Evolutionary conservation across 2,888 invertebrate species (phyloP), one percentile per base, ranked within the genome.

Genomic region (Napeogenes sylphis): DNA sequence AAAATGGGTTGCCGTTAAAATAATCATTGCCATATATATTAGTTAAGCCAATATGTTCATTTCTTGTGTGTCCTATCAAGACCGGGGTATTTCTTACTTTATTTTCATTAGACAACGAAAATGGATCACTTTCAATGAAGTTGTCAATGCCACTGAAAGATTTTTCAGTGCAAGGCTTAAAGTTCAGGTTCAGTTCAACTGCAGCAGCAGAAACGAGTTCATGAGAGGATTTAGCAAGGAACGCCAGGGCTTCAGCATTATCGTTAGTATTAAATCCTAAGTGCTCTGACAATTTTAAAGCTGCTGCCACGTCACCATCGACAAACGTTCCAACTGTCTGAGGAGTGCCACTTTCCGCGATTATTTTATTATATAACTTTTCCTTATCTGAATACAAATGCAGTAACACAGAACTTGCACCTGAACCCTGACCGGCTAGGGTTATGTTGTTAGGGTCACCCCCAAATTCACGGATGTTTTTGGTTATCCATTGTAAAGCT

Each of bases 361-460:
- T 89, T 10, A 80, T 78, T 77, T 87, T 87, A 53, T 82, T 78
- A 61, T 80, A 90, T n/a, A 87, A 69, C 71, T 87, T 90, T 3
- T 84, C 81, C 45, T 81, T 85, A 14, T 77, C 71, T 0, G 88
- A 85, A 72, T 84, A 89, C 46, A 90, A 68, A 64, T 90, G 90
- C 56, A 86, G 69, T 45, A 88, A 68, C 53, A 75, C 81, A n/a
- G 90, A 87, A 42, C 76, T 73, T 0, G 87, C 81, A 4, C 90
- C 90, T 14, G 89, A 84, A 56, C 80, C 81, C 74, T 89, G 86
- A 2, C 90, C 90, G 12, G 80, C 81, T 32, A 90, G 72, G 0
- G 90, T 90, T 0, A 90, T 78, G 61, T 86, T 85, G 56, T 87
- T 84, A 2, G 89, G 87, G 35, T 90, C 87, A 2, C 90, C 90